These are phyloP conservation scores for Denticeps clupeoides DNA, from an alignment of 2,797 vertebrate species.

Conservation along the genomic window DNA sequence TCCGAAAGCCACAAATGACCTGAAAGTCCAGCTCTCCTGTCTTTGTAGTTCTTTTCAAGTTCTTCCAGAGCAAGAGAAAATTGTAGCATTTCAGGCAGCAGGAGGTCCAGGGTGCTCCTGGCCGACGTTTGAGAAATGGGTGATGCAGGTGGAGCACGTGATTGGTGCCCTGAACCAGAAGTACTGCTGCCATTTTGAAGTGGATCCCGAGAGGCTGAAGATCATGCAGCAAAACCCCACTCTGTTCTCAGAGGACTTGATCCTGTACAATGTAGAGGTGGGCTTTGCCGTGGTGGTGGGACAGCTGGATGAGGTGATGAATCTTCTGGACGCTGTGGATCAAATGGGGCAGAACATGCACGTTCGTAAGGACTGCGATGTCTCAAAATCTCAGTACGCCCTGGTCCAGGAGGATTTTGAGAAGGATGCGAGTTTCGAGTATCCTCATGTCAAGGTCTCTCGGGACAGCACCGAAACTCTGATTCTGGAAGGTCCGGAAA, in stretches of 20 bases:
- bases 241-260: conserved; percentile 22
- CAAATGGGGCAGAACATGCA: conserved; percentile 11
- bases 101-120: background rate
- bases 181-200: conserved; percentile 30
- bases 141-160: conserved; percentile 27
- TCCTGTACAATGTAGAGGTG: conserved; percentile 24
- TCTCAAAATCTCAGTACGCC: conserved; percentile 25
- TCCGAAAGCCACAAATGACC: conserved; percentile 8
- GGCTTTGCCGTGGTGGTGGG: conserved; percentile 41
- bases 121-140: conserved; percentile 33
- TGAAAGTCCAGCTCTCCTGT: conserved; percentile 26
- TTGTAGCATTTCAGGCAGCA: conserved; percentile 27
- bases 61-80: conserved; percentile 22
- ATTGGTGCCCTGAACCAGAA: conserved; percentile 5
- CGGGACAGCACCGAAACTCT: background rate
- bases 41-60: conserved; percentile 19
- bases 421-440: conserved; percentile 5
- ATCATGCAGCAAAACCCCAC: conserved; percentile 21
- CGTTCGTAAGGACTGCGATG: conserved; percentile 7
- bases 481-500: conserved; percentile 32
- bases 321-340: conserved; percentile 18
- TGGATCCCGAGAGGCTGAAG: conserved; percentile 16
- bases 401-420: conserved; percentile 38
- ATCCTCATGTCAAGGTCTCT: conserved; percentile 20
- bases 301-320: conserved; percentile 18